Evolutionary conservation across 2,888 invertebrate species (phyloP).

Genomic region (Chalcosyrphus nemorum): DNA sequence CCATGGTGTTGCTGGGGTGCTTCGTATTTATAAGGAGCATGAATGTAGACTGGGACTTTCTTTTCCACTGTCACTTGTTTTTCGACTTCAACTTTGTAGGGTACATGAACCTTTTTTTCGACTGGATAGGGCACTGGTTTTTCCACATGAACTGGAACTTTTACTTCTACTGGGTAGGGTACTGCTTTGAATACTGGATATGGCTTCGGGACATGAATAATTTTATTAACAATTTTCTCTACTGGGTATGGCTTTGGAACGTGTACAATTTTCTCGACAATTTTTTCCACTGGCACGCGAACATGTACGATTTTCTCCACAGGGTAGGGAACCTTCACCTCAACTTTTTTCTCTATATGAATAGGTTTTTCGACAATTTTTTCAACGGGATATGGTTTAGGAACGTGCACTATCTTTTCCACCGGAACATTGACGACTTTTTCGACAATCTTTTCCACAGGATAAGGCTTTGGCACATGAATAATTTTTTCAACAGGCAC

Average conservation of each 20-base stretch:
- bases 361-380: conserved; percentile 81
- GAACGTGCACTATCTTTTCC: conserved; percentile 82
- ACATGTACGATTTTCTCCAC: conserved; percentile 16
- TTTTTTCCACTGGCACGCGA: conserved; percentile 80
- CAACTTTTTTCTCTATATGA: conserved; percentile 82
- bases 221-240: conserved; percentile 66
- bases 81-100: conserved; percentile 81
- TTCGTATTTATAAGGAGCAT: conserved; percentile 81
- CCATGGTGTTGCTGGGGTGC: conserved; percentile 50
- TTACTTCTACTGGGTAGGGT: conserved; percentile 77
- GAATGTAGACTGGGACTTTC: conserved; percentile 81
- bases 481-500: conserved; percentile 83
- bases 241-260: conserved; percentile 82
- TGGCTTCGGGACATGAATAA: conserved; percentile 77
- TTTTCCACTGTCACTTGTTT: conserved; percentile 80
- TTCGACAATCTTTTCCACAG: conserved; percentile 82
- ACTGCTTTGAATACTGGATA: conserved; percentile 81
- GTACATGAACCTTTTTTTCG: conserved; percentile 76
- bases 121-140: conserved; percentile 76
- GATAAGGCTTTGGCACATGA: conserved; percentile 84
- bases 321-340: conserved; percentile 81
- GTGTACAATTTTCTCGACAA: conserved; percentile 81
- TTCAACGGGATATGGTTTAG: conserved; percentile 75
- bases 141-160: conserved; percentile 80
- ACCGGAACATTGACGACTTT: conserved; percentile 76